phyloP scores from a whole-genome alignment of 2,113 vertebrate genomes.

The Bambusicola thoracicus region DNA sequence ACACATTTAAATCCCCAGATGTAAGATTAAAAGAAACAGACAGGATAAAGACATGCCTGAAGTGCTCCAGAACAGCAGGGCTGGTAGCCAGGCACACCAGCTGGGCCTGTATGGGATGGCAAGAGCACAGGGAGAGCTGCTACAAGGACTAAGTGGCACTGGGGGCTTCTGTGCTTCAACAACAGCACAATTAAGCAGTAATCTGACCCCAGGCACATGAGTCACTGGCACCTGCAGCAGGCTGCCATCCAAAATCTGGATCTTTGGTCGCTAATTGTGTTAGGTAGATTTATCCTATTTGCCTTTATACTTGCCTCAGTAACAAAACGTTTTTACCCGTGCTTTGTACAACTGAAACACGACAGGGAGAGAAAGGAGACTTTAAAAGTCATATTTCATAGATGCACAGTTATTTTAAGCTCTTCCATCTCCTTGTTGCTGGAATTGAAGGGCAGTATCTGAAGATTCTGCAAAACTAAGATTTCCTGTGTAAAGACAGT shows the following conservation, averaged over 20 bases:
- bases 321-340: neutral
- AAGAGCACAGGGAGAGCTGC: neutral
- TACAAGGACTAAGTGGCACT: neutral
- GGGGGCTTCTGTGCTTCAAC: neutral
- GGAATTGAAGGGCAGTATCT: neutral
- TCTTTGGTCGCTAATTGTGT: neutral
- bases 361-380: neutral
- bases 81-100: neutral
- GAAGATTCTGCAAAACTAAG: neutral
- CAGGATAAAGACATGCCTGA: neutral
- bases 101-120: neutral
- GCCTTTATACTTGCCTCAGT: neutral
- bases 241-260: neutral
- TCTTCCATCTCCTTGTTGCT: neutral
- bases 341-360: neutral
- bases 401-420: neutral
- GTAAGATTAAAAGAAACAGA: neutral
- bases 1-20: neutral
- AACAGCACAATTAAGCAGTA: neutral
- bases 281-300: neutral
- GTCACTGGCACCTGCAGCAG: neutral
- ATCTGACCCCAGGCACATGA: neutral
- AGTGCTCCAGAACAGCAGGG: neutral
- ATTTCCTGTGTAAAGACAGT: neutral
- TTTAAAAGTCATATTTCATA: neutral